phyloP scores from a whole-genome alignment of 2,113 vertebrate genomes.

The Menidia beryllina region DNA sequence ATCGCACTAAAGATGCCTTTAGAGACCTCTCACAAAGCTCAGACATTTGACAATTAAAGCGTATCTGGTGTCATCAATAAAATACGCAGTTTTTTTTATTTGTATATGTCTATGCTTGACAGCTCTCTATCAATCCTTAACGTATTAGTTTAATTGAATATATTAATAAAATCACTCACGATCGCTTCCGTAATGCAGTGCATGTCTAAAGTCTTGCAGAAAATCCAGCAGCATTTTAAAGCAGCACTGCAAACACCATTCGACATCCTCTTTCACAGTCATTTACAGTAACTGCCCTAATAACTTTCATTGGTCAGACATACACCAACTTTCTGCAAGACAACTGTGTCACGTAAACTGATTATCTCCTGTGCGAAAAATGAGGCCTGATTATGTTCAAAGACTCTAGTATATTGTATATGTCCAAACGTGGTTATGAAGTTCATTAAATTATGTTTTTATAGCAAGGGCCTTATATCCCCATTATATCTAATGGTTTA shows the following conservation, averaged over 20 bases:
- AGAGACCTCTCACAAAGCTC: neutral
- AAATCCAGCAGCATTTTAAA: neutral
- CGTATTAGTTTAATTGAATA: neutral
- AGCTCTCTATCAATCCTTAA: fast-evolving
- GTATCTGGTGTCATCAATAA: neutral
- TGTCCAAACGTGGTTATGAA: too few relatives aligned
- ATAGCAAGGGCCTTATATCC: too few relatives aligned
- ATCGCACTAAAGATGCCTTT: constrained; percentile 28
- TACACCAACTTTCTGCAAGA: neutral
- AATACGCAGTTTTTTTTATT: neutral
- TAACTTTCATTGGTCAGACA: neutral
- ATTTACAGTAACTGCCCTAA: constrained; percentile 14
- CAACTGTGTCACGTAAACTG: neutral
- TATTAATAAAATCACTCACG: neutral
- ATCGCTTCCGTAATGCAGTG: too few relatives aligned
- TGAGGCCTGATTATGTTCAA: neutral
- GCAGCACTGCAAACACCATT: constrained; percentile 4
- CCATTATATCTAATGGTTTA: too few relatives aligned
- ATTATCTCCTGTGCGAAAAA: neutral
- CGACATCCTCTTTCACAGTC: constrained; percentile 37
- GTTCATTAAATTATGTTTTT: too few relatives aligned
- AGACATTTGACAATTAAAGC: neutral
- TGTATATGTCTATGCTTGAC: fast-evolving
- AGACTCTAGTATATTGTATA: neutral
- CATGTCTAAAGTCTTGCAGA: too few relatives aligned